Percentiles rank a stretch among this genome's conserved stretches.
Conservation (phyloP, 2,797 vertebrate genomes). For the Protosalanx chinensis region DNA sequence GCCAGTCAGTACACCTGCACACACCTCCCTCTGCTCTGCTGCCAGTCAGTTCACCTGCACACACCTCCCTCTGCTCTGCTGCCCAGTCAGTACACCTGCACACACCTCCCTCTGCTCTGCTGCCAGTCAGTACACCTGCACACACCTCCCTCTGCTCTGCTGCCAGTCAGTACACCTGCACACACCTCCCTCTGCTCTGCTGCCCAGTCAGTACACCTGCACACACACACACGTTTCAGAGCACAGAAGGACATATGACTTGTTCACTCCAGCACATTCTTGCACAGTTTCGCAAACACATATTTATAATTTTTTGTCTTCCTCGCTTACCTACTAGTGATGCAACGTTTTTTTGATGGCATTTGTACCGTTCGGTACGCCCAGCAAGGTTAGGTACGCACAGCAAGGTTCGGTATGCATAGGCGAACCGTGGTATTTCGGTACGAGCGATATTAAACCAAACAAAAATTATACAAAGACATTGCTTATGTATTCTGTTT, state of each 20-base stretch:
- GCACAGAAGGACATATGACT: too few species aligned
- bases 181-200: constrained; percentile 68
- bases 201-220: constrained; percentile 67
- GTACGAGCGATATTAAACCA: too few species aligned
- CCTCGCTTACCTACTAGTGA: too few species aligned
- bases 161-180: neutral
- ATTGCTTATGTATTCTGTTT: too few species aligned
- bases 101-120: neutral
- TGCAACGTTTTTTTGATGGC: too few species aligned
- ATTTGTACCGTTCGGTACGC: too few species aligned
- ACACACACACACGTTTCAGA: neutral
- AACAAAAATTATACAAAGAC: too few species aligned
- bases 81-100: constrained; percentile 34
- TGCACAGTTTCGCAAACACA: neutral
- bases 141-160: neutral
- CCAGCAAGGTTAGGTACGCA: too few species aligned
- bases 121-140: too few species aligned
- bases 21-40: neutral
- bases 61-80: neutral
- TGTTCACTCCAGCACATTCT: neutral
- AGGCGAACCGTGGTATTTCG: too few species aligned
- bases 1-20: constrained; percentile 79
- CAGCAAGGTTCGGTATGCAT: too few species aligned
- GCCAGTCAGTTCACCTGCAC: constrained; percentile 2
- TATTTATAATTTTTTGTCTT: too few species aligned